A percentile compares a stretch with the other conserved stretches of the same genome.
Conservation (phyloP, 2,888 invertebrate genomes). For the Atherix ibis region DNA sequence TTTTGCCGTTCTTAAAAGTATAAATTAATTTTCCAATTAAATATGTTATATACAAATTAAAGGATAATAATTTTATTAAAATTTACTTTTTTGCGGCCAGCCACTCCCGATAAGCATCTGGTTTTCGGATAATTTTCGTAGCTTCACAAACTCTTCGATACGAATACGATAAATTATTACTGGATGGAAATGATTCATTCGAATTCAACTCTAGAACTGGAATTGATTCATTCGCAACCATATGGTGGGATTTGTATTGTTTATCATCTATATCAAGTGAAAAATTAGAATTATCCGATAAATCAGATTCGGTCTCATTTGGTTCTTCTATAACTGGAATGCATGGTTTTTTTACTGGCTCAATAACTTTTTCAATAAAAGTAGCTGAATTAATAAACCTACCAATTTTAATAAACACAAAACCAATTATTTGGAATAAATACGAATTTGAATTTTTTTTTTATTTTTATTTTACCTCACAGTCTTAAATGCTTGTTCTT, state of each 20-base stretch:
- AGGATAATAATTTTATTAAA: not conserved
- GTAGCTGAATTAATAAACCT: slow-evolving; percentile 18
- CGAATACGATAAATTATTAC: slow-evolving; percentile 15
- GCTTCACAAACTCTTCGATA: slow-evolving; percentile 17
- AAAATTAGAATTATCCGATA: slow-evolving; percentile 4
- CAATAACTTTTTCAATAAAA: slow-evolving; percentile 14
- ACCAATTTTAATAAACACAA: too few species aligned
- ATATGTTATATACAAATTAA: too few species aligned
- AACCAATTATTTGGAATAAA: too few species aligned
- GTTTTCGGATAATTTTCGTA: slow-evolving; percentile 16
- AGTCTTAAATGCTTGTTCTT: too few species aligned
- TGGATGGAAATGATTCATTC: slow-evolving; percentile 18
- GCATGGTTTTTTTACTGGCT: slow-evolving; percentile 7
- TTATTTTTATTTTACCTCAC: too few species aligned
- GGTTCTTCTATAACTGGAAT: slow-evolving; percentile 8
- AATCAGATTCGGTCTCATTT: slow-evolving; percentile 5
- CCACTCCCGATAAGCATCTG: slow-evolving; percentile 25
- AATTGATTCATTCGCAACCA: slow-evolving; percentile 13
- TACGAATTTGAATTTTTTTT: not conserved
- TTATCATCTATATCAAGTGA: slow-evolving; percentile 2
- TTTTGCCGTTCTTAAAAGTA: slow-evolving; percentile 7
- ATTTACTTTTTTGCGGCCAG: slow-evolving; percentile 20
- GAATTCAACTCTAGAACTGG: slow-evolving; percentile 20
- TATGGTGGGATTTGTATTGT: slow-evolving; percentile 7
- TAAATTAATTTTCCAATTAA: too few species aligned